Evolutionary conservation across 2,113 vertebrate species (phyloP).

Genomic region (Sinocyclocheilus anshuiensis): DNA sequence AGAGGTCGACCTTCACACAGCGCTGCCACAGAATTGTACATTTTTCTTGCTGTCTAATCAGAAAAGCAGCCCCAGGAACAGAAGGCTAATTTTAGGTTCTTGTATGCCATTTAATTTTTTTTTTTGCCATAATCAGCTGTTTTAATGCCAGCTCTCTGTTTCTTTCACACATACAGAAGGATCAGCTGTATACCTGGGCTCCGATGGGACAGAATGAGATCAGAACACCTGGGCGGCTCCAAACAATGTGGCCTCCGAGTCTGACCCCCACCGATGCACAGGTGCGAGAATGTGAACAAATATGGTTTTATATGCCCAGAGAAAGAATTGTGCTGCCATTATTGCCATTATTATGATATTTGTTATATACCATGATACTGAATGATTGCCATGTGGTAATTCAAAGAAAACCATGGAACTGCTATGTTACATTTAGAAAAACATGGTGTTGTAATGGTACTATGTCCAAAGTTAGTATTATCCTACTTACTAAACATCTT

Average conservation of each 20-base stretch:
- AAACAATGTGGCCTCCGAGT: slow-evolving; percentile 56
- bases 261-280: slow-evolving; percentile 53
- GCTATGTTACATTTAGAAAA: too few species aligned
- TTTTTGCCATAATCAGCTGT: neutral
- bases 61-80: neutral
- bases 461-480: neutral
- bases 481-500: neutral
- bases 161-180: slow-evolving; percentile 70
- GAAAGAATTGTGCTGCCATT: neutral
- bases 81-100: neutral
- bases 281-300: slow-evolving; percentile 31
- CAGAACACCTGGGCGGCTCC: slow-evolving; percentile 74
- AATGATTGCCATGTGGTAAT: neutral
- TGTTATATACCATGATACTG: neutral
- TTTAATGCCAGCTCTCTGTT: neutral
- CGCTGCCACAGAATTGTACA: neutral
- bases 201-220: slow-evolving; percentile 79
- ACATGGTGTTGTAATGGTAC: too few species aligned
- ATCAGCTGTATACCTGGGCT: slow-evolving; percentile 85
- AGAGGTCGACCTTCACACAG: slow-evolving; percentile 13
- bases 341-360: neutral
- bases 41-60: neutral
- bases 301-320: neutral
- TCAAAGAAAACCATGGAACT: neutral
- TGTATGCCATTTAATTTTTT: neutral